These are phyloP conservation scores for Aurelia sp. DNA, from an alignment of 30 jellyfish, hydroid and myxozoan genomes.

Conservation along the genomic window DNA sequence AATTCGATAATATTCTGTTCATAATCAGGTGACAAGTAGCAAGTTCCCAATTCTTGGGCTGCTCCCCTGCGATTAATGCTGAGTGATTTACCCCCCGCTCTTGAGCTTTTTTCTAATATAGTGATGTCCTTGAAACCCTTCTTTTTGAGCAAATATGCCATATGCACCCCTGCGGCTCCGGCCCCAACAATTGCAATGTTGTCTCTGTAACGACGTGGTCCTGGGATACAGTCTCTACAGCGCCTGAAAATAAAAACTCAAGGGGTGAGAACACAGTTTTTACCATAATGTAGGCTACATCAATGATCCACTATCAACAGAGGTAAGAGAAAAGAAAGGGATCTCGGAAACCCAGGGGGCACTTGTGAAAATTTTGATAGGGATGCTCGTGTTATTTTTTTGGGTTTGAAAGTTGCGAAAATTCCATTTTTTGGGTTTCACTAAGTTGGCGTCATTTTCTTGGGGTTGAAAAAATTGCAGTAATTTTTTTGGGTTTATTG, in stretches of 20 bases:
- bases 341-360: too few species aligned
- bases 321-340: too few species aligned
- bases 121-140: conserved; percentile 72
- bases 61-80: conserved; percentile 77
- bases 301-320: too few species aligned
- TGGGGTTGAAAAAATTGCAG: too few species aligned
- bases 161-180: conserved; percentile 96
- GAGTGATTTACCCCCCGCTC: conserved; percentile 88
- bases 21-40: conserved; percentile 85
- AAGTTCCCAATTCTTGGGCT: conserved; percentile 90
- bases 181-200: conserved; percentile 95
- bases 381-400: too few species aligned
- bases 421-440: too few species aligned
- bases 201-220: conserved; percentile 77
- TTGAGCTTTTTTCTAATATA: conserved; percentile 51
- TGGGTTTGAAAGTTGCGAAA: too few species aligned
- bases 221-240: conserved; percentile 41
- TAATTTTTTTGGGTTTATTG: too few species aligned
- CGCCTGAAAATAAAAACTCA: not conserved
- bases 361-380: too few species aligned
- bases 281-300: too few species aligned
- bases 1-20: conserved; percentile 70
- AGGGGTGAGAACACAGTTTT: too few species aligned
- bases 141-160: conserved; percentile 87
- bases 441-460: too few species aligned